These are phyloP conservation scores for Eulacestoma nigropectus DNA, from an alignment of 2,113 vertebrate species.

Conservation along the genomic window DNA sequence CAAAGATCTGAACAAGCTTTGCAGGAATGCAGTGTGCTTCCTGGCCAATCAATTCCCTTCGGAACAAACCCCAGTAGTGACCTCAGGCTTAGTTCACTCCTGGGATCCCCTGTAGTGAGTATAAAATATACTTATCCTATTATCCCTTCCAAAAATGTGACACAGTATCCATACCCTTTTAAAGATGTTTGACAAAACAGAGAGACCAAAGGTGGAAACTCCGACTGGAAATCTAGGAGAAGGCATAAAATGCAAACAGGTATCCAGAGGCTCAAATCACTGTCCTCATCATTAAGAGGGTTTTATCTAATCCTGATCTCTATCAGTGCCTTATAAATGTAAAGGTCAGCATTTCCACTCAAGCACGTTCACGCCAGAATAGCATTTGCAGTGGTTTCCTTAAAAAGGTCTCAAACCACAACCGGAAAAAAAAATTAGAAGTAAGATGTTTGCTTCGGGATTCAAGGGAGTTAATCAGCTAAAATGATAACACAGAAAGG, in stretches of 20 bases:
- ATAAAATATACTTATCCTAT: background rate
- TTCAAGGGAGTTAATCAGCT: background rate
- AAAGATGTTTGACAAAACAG: background rate
- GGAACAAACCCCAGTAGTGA: background rate
- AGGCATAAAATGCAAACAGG: background rate
- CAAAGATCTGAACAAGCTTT: background rate
- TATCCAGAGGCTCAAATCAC: background rate
- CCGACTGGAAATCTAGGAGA: background rate
- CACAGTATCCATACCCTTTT: background rate
- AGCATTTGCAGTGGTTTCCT: background rate
- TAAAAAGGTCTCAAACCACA: background rate
- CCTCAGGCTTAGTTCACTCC: background rate
- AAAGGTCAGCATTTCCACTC: background rate
- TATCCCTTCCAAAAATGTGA: background rate
- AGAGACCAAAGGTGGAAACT: background rate
- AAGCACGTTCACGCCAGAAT: background rate
- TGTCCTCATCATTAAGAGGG: background rate
- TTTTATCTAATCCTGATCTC: background rate
- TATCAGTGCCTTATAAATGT: background rate
- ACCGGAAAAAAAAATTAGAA: background rate
- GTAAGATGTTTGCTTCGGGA: background rate
- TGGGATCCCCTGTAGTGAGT: background rate
- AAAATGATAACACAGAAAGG: background rate
- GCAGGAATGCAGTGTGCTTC: background rate
- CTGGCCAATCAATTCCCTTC: background rate